phyloP scores from a whole-genome alignment of 2,113 vertebrate genomes.

The Syrrhaptes paradoxus region DNA sequence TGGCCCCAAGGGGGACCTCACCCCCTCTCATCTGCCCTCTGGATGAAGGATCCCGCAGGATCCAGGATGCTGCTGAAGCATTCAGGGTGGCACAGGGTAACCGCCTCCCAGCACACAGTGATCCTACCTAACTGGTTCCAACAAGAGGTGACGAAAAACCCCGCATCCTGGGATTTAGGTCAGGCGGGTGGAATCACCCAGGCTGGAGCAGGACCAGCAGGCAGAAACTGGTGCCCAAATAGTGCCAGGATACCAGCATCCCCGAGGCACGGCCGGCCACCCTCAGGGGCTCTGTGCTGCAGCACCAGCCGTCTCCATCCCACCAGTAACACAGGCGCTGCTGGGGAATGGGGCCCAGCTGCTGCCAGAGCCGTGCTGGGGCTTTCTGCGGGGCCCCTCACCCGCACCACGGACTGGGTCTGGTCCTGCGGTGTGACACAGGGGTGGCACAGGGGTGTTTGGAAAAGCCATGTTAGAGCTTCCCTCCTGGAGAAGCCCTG shows the following conservation, averaged over 20 bases:
- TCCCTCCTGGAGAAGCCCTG: accelerated
- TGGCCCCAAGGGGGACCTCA: accelerated
- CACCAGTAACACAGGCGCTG: accelerated
- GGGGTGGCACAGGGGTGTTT: not conserved
- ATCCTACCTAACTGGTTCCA: not conserved
- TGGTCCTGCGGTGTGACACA: accelerated
- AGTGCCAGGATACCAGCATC: not conserved
- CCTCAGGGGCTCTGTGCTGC: not conserved
- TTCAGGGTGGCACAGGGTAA: not conserved
- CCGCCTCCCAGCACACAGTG: not conserved
- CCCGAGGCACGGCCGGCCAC: not conserved
- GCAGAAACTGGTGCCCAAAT: not conserved
- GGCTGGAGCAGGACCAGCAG: not conserved
- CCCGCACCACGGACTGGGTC: accelerated
- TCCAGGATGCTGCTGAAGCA: not conserved
- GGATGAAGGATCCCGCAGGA: not conserved
- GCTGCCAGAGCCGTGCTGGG: accelerated
- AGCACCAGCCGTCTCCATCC: not conserved
- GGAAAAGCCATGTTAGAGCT: not conserved
- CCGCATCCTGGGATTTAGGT: not conserved
- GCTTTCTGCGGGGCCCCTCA: not conserved
- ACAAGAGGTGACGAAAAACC: not conserved
- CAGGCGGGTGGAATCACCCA: not conserved
- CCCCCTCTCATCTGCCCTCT: not conserved
- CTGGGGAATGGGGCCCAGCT: not conserved